Conservation (phyloP, 2,797 vertebrate genomes). For the Meriones psammophilus region DNA sequence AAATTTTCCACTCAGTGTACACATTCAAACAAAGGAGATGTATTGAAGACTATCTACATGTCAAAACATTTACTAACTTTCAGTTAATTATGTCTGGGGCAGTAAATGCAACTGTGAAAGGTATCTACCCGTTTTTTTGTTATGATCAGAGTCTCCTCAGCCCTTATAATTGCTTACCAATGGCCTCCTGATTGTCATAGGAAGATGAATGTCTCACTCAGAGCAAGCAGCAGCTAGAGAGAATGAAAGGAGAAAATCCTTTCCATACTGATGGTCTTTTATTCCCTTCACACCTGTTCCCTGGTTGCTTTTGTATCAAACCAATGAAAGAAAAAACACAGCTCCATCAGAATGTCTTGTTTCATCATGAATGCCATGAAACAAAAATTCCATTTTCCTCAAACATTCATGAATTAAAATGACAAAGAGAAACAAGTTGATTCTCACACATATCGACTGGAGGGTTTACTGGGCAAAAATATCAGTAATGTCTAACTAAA, state of each 20-base stretch:
- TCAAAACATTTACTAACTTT: constrained; percentile 33
- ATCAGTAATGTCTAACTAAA: neutral
- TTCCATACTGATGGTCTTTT: neutral
- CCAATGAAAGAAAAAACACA: neutral
- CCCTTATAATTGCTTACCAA: constrained; percentile 14
- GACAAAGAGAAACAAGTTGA: constrained; percentile 1
- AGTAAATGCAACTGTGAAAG: constrained; percentile 36
- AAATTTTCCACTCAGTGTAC: constrained; percentile 27
- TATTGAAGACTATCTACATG: neutral
- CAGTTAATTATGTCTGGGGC: constrained; percentile 41
- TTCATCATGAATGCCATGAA: neutral
- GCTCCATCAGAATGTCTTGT: neutral
- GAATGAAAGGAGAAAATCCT: neutral
- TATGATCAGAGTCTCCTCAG: constrained; percentile 14
- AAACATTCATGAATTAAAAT: constrained; percentile 30
- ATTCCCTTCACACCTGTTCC: neutral
- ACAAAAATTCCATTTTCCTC: neutral
- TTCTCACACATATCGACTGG: neutral
- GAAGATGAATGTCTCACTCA: neutral
- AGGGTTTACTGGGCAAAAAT: neutral
- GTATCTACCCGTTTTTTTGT: constrained; percentile 29
- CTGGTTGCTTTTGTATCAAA: constrained; percentile 12
- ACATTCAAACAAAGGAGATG: constrained; percentile 26
- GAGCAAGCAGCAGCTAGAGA: neutral
- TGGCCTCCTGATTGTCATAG: neutral